Conservation (phyloP, 2,113 vertebrate species). For the Chaetodon trifascialis region DNA sequence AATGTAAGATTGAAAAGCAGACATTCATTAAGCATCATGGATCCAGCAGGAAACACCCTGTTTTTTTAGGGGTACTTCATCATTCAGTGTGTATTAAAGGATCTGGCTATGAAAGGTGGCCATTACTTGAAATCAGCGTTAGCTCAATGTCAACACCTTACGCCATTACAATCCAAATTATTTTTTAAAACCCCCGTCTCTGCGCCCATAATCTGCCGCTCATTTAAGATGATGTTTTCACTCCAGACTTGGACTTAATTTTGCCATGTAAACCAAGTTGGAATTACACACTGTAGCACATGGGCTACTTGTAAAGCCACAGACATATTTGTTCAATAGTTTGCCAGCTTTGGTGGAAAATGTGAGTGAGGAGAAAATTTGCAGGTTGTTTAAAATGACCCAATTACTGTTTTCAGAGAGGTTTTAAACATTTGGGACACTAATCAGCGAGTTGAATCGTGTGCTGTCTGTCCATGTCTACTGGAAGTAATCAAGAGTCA, state of each 20-base stretch:
- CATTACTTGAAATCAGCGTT: conserved; percentile 71
- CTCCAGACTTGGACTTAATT: conserved; percentile 70
- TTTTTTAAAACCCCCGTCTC: conserved; percentile 65
- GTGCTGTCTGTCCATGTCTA: conserved; percentile 57
- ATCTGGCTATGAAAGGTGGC: conserved; percentile 67
- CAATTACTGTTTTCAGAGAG: conserved; percentile 71
- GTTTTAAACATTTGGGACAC: conserved; percentile 66
- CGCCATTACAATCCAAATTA: conserved; percentile 73
- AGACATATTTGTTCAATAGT: conserved; percentile 78
- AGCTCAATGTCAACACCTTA: conserved; percentile 72
- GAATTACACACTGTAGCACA: conserved; percentile 61
- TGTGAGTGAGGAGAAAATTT: conserved; percentile 76
- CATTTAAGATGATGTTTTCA: conserved; percentile 79
- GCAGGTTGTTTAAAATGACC: conserved; percentile 77
- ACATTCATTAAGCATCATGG: conserved; percentile 36
- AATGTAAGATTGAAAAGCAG: conserved; percentile 47
- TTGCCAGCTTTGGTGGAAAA: conserved; percentile 77
- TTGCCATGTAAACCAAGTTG: conserved; percentile 62
- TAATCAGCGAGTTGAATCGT: conserved; percentile 54
- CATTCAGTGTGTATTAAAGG: conserved; percentile 55
- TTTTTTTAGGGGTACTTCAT: conserved; percentile 33
- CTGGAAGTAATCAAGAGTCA: conserved; percentile 62
- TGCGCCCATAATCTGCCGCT: conserved; percentile 64
- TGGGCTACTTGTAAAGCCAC: conserved; percentile 77
- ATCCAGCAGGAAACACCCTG: conserved; percentile 40